Conservation (phyloP, 2,797 vertebrate genomes). For the Mastacembelus armatus region DNA sequence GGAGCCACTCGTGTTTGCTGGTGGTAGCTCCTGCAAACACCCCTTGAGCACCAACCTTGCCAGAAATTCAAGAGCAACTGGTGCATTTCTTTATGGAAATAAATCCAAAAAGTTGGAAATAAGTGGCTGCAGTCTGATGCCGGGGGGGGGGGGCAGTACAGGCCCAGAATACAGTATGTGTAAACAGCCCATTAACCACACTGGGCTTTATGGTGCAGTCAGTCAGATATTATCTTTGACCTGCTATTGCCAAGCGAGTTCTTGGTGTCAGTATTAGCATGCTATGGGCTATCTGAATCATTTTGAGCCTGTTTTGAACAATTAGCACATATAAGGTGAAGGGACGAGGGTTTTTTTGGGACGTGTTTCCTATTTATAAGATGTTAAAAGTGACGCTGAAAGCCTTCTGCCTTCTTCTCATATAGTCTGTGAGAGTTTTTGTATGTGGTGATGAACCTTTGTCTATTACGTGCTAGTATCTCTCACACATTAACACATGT, state of each 20-base stretch:
- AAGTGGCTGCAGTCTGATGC: too few species aligned
- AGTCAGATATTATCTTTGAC: neutral
- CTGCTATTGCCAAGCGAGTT: neutral
- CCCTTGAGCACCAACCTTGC: too few species aligned
- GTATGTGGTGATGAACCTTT: slow-evolving; percentile 33
- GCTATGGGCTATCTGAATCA: neutral
- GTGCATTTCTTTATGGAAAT: too few species aligned
- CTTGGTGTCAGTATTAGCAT: neutral
- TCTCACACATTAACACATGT: slow-evolving; percentile 71
- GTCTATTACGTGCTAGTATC: slow-evolving; percentile 43
- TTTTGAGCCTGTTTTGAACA: too few species aligned
- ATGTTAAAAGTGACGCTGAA: neutral
- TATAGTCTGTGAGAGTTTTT: slow-evolving; percentile 5
- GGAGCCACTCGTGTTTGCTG: too few species aligned
- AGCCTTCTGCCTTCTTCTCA: neutral
- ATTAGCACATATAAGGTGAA: neutral
- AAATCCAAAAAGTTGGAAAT: too few species aligned
- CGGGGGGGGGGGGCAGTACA: too few species aligned
- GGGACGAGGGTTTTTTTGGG: too few species aligned
- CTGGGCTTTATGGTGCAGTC: neutral
- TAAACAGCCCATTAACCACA: too few species aligned
- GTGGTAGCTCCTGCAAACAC: too few species aligned
- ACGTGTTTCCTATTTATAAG: neutral
- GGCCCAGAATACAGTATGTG: too few species aligned
- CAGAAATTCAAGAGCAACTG: too few species aligned